Evolutionary conservation across 2,113 vertebrate genomes (phyloP).

Genomic region (Xenopus tropicalis): UCB_Xtro_10.0 CM004444.2:40681001-40681500

Average conservation of each 20-base stretch:
- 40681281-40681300: slow-evolving; percentile 64
- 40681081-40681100: slow-evolving; percentile 66
- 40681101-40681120: slow-evolving; percentile 61
- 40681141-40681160: slow-evolving; percentile 76
- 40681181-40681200: slow-evolving; percentile 77
- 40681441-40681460: slow-evolving; percentile 62
- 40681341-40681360: slow-evolving; percentile 61
- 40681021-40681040: slow-evolving; percentile 58
- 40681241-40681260: slow-evolving; percentile 68
- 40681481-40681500: slow-evolving; percentile 50
- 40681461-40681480: slow-evolving; percentile 57
- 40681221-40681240: slow-evolving; percentile 68
- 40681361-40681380: slow-evolving; percentile 44
- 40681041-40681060: slow-evolving; percentile 61
- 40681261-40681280: slow-evolving; percentile 74
- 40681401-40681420: slow-evolving; percentile 28
- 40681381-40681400: slow-evolving; percentile 54
- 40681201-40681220: slow-evolving; percentile 76
- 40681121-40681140: slow-evolving; percentile 72
- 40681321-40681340: slow-evolving; percentile 64
- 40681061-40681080: slow-evolving; percentile 66
- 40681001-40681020: slow-evolving; percentile 54
- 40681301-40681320: slow-evolving; percentile 74
- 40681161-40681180: slow-evolving; percentile 74
- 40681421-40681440: slow-evolving; percentile 3